Base-by-base conservation (phyloP, 2,888 invertebrate genomes). In the Plebejus argus region DNA sequence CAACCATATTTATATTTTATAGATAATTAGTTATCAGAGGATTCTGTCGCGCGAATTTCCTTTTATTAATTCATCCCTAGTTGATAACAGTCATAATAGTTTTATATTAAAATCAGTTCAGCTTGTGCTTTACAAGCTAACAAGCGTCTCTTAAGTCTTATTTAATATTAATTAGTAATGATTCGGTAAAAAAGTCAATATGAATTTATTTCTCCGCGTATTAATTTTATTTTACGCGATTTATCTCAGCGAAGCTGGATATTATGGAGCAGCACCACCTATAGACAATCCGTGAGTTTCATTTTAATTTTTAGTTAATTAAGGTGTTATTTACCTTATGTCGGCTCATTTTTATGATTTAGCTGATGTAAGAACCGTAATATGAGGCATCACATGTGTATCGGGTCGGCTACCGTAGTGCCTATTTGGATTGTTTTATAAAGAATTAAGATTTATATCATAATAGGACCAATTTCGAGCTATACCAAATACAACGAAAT, bases 171-270 rank as follows among this genome's bases (percentile, higher is more conserved):
- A 79, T 82, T 61, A 83, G 83, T 83, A 83, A 86, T 89, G 85
- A 85, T 83, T 84, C 81, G 81, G 76, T 76, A 79, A 81, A 81
- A 28, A 20, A 45, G 45, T 76, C 53, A 88, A 85, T 81, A 89
- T 88, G 88, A 83, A 85, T 86, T 86, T 86, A 81, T 79, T 87
- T 81, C 82, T 84, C 79, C 85, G 86, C 80, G 82, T 82, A 56
- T 85, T 90, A 80, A 83, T 91, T 82, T 85, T 91, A 78, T 79
- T 90, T 53, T 85, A 85, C 80, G 86, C 83, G 79, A 83, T 87
- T 79, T 87, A 85, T 82, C 53, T 88, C 53, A 86, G 85, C 80
- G 84, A 88, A 76, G 89, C 89, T 81, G 90, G 89, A 66, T 91
- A 92, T 23, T 39, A 23, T 84, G 88, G 88, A 12, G 81, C 79